Percentiles rank a stretch among this genome's conserved stretches.
Evolutionary conservation across 2,888 invertebrate genomes (phyloP).

Genomic region (Cantharis lateralis): DNA sequence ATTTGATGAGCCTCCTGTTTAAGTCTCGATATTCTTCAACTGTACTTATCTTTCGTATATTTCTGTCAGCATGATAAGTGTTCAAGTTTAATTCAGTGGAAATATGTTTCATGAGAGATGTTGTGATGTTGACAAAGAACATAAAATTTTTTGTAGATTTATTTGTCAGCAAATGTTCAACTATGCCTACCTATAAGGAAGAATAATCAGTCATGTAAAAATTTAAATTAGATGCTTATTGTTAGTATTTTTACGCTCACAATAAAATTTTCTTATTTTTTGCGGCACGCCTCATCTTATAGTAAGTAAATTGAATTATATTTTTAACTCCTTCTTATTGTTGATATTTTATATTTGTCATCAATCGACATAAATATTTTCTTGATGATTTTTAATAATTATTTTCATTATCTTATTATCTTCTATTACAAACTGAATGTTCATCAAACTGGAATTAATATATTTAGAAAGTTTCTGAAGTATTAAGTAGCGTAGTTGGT

Average conservation of each 20-base stretch:
- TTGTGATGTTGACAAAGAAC: constrained; percentile 15
- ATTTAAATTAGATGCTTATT: background rate
- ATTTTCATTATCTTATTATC: background rate
- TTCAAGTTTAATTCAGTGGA: constrained; percentile 18
- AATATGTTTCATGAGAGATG: constrained; percentile 15
- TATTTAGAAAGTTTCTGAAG: background rate
- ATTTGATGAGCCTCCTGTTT: background rate
- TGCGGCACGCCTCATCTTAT: background rate
- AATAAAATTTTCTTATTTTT: background rate
- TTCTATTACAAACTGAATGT: background rate
- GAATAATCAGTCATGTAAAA: background rate
- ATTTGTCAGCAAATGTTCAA: background rate
- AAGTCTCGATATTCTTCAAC: background rate
- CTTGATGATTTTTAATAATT: background rate
- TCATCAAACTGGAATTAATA: background rate
- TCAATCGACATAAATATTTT: background rate
- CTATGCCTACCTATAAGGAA: background rate
- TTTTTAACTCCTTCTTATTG: no score
- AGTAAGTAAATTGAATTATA: background rate
- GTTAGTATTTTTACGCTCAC: background rate
- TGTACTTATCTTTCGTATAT: constrained; percentile 5
- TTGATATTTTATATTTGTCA: no score
- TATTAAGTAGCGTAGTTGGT: background rate
- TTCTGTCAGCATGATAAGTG: constrained; percentile 16
- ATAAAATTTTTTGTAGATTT: background rate